A percentile compares a stretch with the other conserved stretches of the same genome.
Conservation (phyloP, 2,888 invertebrate species). For the Shargacucullia verbasci region DNA sequence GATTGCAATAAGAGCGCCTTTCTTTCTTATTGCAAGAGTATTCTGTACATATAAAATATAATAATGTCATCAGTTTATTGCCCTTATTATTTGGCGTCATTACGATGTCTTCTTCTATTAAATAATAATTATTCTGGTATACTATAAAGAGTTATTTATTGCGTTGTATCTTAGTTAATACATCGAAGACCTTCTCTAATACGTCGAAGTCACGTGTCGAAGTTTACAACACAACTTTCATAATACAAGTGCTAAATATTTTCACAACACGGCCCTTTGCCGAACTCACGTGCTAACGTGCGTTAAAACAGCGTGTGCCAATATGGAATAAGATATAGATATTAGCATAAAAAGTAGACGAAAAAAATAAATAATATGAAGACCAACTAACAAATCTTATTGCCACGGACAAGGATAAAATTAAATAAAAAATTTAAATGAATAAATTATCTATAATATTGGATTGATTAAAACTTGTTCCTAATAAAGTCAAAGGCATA, state of each 20-base stretch:
- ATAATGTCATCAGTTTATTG: too few relatives aligned
- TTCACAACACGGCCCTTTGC: constrained; percentile 34
- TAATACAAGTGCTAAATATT: constrained; percentile 34
- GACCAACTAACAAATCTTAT: not conserved
- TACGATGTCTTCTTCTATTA: too few relatives aligned
- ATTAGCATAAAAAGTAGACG: not conserved
- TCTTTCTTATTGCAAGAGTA: too few relatives aligned
- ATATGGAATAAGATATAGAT: constrained; percentile 9
- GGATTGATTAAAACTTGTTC: too few relatives aligned
- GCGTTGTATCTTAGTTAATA: too few relatives aligned
- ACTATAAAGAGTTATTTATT: too few relatives aligned
- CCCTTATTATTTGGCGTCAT: too few relatives aligned
- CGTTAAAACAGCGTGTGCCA: constrained; percentile 17
- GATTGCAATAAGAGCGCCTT: too few relatives aligned
- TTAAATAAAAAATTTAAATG: constrained; percentile 15
- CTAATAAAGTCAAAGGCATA: too few relatives aligned
- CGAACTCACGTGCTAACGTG: constrained; percentile 31
- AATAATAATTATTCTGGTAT: too few relatives aligned
- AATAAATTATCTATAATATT: too few relatives aligned
- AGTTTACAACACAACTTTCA: constrained; percentile 47
- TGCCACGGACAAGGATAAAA: constrained; percentile 15
- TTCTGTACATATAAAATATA: too few relatives aligned
- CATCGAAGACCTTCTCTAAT: constrained; percentile 13
- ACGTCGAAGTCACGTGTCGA: constrained; percentile 10
- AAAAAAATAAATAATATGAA: not conserved